phyloP scores from a whole-genome alignment of 1,140 invertebrate species.

The Ctenoplectra terminalis region DNA sequence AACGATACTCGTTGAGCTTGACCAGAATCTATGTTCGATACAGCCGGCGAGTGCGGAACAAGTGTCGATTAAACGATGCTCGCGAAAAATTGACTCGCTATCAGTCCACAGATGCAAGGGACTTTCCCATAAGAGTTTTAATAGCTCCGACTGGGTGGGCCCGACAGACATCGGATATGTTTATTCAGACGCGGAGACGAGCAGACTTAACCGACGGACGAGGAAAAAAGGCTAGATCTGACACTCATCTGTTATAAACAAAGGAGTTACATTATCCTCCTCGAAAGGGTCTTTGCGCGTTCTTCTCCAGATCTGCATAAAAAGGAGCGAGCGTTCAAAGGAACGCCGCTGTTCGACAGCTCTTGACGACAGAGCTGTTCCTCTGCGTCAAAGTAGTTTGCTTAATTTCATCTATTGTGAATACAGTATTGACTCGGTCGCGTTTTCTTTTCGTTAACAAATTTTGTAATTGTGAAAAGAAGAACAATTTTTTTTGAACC shows the following conservation, averaged over 20 bases:
- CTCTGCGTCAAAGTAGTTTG: no score
- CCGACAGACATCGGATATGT: conserved; percentile 78
- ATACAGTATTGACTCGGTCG: no score
- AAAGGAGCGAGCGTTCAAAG: conserved; percentile 15
- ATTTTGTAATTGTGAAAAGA: no score
- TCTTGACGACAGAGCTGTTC: no score
- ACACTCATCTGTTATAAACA: conserved; percentile 78
- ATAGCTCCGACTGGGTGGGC: conserved; percentile 80
- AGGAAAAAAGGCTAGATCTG: conserved; percentile 74
- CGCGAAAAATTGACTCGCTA: conserved; percentile 29
- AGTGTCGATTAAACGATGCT: not conserved
- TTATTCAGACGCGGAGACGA: conserved; percentile 80
- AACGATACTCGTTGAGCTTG: not conserved
- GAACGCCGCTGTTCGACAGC: not conserved
- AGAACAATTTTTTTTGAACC: no score
- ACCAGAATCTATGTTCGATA: not conserved
- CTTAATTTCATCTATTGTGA: no score
- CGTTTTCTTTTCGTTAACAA: no score
- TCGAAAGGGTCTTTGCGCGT: conserved; percentile 48
- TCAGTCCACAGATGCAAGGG: conserved; percentile 30
- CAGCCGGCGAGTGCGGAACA: not conserved
- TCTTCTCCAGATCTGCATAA: conserved; percentile 35
- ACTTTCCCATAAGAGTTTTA: conserved; percentile 81
- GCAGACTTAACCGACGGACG: conserved; percentile 70
- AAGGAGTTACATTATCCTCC: conserved; percentile 77